Percentiles rank a stretch among this genome's conserved stretches.
phyloP scores from a whole-genome alignment of 2,888 invertebrate genomes.

The Parasteatoda lunata region DNA sequence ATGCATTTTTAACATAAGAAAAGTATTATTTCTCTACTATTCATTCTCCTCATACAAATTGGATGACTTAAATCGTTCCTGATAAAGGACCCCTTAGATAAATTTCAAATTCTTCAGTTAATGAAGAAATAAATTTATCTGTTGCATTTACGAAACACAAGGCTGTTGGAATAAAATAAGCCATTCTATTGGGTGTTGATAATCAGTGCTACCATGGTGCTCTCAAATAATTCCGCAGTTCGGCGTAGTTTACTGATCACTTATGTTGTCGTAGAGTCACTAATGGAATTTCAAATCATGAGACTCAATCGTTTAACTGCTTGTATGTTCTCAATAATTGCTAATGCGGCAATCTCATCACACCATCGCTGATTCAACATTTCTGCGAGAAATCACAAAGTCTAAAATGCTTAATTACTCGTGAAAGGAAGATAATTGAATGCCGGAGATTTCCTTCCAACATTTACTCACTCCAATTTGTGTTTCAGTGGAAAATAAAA shows the following conservation, averaged over 20 bases:
- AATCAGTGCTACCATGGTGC: neutral
- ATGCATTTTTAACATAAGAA: too few species aligned
- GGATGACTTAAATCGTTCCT: too few species aligned
- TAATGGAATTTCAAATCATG: constrained; percentile 41
- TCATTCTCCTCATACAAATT: too few species aligned
- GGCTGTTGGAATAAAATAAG: too few species aligned
- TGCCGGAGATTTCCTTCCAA: constrained; percentile 21
- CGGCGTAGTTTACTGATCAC: constrained; percentile 26
- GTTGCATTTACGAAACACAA: too few species aligned
- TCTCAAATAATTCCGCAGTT: constrained; percentile 2
- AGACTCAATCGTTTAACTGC: constrained; percentile 31
- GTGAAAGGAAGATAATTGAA: constrained; percentile 40
- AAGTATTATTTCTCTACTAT: too few species aligned
- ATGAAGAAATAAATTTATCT: too few species aligned
- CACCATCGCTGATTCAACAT: constrained; percentile 23
- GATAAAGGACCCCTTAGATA: too few species aligned
- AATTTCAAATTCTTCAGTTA: too few species aligned
- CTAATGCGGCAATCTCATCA: constrained; percentile 28
- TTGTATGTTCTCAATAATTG: constrained; percentile 16
- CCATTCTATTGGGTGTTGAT: constrained; percentile 16
- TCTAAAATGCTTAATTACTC: constrained; percentile 42
- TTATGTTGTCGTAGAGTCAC: constrained; percentile 27
- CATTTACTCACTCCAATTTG: neutral
- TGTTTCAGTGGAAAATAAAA: neutral
- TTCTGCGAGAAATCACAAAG: constrained; percentile 34